Evolutionary conservation across 1,140 invertebrate species (phyloP), one percentile per base, ranked within the genome.

Genomic region (Leucophenga varia): DNA sequence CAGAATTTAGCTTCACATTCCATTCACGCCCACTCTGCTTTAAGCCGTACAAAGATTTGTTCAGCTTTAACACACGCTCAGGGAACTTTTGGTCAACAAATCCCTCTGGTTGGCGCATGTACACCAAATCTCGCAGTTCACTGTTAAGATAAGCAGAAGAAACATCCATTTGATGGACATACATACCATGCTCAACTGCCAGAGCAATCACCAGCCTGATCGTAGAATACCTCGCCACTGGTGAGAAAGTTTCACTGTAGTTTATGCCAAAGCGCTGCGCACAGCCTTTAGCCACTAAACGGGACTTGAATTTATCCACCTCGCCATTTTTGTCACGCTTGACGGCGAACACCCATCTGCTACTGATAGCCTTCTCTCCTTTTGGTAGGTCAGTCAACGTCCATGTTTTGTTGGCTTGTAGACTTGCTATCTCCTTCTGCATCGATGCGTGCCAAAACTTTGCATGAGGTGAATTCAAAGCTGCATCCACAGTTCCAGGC

Each of bases 101-200:
- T 13, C 64, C 72, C 34, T 63, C 55, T 31, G 75, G 75, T 59
- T 53, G 73, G 37, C 55, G 54, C 65, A 78, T 76, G 59, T 59
- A 80, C 12, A 79, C n/a, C 3, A 18, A 31, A 45, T 45, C 22
- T 17, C 38, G 43, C 21, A 46, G 10, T 21, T 59, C 50, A 16
- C 68, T 77, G 61, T 79, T 71, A 45, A 76, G 61, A 56, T 77
- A 80, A 0, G 78, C 77, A 12, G 72, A 74, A 39, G 61, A 69
- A 1, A 70, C 61, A 53, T 79, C 76, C 47, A 74, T 60, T 13
- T 77, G 68, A 9, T 52, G 18, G 13, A 72, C 43, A 39, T 63
- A 41, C 34, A 69, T 44, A 51, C 57, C 57, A 39, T 52, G 45
- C 56, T 57, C 37, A 2, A 30, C 59, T 16, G 21, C 39, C 4